These are phyloP conservation scores for Ectemnius continuus DNA, from an alignment of 2,888 invertebrate genomes.

Conservation along the genomic window DNA sequence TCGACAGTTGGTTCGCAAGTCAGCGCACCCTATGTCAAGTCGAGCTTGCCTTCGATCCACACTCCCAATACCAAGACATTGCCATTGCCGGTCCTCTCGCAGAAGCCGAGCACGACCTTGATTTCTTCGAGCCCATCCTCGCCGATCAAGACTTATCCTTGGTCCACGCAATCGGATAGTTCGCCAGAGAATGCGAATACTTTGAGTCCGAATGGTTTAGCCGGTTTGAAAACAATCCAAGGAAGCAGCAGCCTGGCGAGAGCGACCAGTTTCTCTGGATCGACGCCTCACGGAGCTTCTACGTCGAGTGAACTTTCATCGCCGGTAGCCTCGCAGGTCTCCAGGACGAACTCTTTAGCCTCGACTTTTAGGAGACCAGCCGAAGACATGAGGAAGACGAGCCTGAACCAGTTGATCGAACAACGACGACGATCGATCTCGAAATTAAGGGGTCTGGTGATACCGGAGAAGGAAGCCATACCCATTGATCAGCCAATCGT, in stretches of 20 bases:
- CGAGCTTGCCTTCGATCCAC: not conserved
- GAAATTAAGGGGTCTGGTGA: slow-evolving; percentile 91
- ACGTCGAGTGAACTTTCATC: slow-evolving; percentile 76
- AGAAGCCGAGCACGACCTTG: not conserved
- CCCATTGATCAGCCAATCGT: slow-evolving; percentile 81
- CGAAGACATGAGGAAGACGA: slow-evolving; percentile 80
- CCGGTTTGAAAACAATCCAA: slow-evolving; percentile 8
- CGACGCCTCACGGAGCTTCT: slow-evolving; percentile 73
- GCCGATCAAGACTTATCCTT: too few species aligned
- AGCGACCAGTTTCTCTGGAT: slow-evolving; percentile 78
- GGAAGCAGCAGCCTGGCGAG: slow-evolving; percentile 53
- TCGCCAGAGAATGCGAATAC: slow-evolving; percentile 1
- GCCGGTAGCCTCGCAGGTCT: slow-evolving; percentile 54
- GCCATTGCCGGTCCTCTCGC: not conserved
- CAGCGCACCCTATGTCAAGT: slow-evolving; percentile 40
- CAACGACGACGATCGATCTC: slow-evolving; percentile 90
- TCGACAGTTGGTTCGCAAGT: slow-evolving; percentile 26
- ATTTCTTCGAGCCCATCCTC: not conserved
- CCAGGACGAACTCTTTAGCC: slow-evolving; percentile 71
- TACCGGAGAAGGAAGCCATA: slow-evolving; percentile 86
- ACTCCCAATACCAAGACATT: not conserved
- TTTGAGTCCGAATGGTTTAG: not conserved
- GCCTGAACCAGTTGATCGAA: slow-evolving; percentile 87
- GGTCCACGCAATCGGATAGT: not conserved
- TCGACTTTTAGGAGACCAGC: slow-evolving; percentile 66